Evolutionary conservation across 2,888 invertebrate genomes (phyloP).

Genomic region (Calliphora vomitoria): DNA sequence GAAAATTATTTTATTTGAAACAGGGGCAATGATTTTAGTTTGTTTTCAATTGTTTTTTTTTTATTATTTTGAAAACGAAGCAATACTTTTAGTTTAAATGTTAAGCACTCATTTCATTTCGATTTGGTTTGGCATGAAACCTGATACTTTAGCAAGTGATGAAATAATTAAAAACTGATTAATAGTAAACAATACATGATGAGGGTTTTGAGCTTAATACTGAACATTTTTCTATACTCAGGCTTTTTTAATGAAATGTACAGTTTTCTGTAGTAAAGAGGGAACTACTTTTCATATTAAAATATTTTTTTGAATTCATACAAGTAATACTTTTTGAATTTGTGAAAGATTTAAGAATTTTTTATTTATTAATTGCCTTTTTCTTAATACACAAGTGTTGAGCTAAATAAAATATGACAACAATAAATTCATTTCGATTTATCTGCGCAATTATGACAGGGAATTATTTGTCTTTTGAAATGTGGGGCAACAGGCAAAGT

Average conservation of each 20-base stretch:
- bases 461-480: too few species aligned
- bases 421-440: slow-evolving; percentile 4
- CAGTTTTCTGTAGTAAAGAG: slow-evolving; percentile 43
- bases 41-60: slow-evolving; percentile 4
- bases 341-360: neutral
- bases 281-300: neutral
- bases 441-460: slow-evolving; percentile 35
- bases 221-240: neutral
- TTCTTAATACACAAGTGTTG: slow-evolving; percentile 50
- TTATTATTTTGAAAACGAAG: slow-evolving; percentile 30
- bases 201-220: slow-evolving; percentile 65
- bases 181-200: slow-evolving; percentile 75
- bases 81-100: neutral
- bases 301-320: too few species aligned
- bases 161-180: slow-evolving; percentile 77
- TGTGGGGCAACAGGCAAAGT: neutral
- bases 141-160: slow-evolving; percentile 74
- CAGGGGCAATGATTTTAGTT: slow-evolving; percentile 40
- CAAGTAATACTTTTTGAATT: neutral
- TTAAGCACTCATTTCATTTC: slow-evolving; percentile 43
- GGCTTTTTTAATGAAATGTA: slow-evolving; percentile 51
- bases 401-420: slow-evolving; percentile 21
- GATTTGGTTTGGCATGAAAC: slow-evolving; percentile 43
- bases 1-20: neutral
- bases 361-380: slow-evolving; percentile 63